These are phyloP conservation scores for Sinella curviseta DNA, from an alignment of 1,140 invertebrate genomes.

Conservation along the genomic window DNA sequence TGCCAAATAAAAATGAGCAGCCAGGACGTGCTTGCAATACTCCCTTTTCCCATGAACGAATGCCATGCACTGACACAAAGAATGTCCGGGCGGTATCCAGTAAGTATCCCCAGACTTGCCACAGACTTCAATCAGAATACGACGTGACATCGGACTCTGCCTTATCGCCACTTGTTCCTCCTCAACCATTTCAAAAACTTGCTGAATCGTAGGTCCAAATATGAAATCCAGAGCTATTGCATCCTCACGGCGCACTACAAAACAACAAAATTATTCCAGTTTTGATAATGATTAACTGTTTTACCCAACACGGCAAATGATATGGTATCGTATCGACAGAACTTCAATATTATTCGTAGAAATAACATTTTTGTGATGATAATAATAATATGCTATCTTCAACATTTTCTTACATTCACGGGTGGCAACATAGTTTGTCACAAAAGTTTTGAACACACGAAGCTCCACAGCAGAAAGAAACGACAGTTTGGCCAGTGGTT, in stretches of 20 bases:
- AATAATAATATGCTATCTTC: no score
- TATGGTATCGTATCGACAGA: no score
- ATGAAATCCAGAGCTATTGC: background rate
- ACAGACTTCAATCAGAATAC: background rate
- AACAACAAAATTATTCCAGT: background rate
- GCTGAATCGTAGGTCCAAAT: background rate
- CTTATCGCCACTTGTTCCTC: background rate
- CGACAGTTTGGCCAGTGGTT: no score
- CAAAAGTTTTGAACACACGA: background rate
- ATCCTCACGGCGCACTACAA: background rate
- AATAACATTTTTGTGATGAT: no score
- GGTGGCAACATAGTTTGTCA: background rate
- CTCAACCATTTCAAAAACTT: conserved; percentile 5
- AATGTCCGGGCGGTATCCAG: background rate
- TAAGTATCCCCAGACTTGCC: background rate
- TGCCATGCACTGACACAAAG: background rate
- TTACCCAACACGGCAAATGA: no score
- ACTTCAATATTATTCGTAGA: no score
- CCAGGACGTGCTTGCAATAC: conserved; percentile 16
- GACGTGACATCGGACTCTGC: background rate
- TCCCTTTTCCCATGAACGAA: background rate
- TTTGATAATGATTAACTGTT: no score
- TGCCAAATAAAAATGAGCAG: background rate
- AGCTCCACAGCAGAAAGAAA: background rate
- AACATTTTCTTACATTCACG: no score